Evolutionary conservation across 2,888 invertebrate genomes (phyloP).

Genomic region (Osmoderma eremita): DNA sequence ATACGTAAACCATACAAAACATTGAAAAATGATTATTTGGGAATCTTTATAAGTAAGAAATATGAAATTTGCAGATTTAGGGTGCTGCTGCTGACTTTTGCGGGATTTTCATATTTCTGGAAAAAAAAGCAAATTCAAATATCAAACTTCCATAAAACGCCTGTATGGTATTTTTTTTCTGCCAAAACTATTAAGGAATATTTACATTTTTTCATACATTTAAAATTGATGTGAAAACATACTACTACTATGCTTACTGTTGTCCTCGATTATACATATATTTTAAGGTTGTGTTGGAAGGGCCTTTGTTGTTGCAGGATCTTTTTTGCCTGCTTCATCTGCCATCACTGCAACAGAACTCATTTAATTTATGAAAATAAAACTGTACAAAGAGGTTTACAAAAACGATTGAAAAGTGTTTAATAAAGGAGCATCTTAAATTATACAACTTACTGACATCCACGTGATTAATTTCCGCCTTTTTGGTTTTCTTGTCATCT

Average conservation of each 20-base stretch:
- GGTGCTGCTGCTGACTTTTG: not conserved
- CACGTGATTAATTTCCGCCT: not conserved
- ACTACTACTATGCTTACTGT: not conserved
- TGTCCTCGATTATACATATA: no score
- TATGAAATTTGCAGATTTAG: no score
- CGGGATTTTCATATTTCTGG: not conserved
- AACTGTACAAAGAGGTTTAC: not conserved
- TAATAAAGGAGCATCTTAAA: not conserved
- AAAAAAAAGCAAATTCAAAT: not conserved
- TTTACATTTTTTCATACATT: no score
- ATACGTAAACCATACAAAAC: no score
- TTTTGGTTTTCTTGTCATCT: not conserved
- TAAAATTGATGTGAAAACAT: no score
- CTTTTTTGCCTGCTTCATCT: conserved; percentile 6
- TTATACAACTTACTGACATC: conserved; percentile 15
- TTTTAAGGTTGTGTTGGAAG: not conserved
- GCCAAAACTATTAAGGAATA: no score
- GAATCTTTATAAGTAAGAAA: no score
- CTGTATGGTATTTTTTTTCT: no score
- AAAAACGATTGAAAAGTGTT: not conserved
- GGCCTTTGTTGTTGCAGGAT: not conserved
- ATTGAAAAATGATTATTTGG: no score
- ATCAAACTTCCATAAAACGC: no score
- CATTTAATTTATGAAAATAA: not conserved
- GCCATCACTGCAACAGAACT: conserved; percentile 8